These are phyloP conservation scores for Gallinago nigripennis DNA, from an alignment of 2,797 vertebrate species.

Conservation along the genomic window DNA sequence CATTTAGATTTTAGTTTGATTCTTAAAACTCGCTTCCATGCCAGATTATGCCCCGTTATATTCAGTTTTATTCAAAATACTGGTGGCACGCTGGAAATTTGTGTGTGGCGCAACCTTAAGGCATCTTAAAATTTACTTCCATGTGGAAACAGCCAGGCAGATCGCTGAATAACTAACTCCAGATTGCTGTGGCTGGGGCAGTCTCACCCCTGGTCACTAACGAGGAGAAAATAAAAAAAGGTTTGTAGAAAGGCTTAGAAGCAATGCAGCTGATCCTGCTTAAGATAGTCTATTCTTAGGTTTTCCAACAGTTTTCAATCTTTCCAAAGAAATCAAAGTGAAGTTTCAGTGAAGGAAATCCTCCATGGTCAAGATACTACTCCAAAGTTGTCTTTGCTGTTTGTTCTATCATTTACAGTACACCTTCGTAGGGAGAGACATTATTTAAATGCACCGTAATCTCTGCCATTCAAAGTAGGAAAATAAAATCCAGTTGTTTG, in stretches of 20 bases:
- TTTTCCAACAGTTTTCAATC: neutral
- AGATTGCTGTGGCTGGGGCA: neutral
- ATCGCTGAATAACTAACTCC: neutral
- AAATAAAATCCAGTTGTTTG: neutral
- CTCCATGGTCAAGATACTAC: fast-evolving
- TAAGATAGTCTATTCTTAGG: neutral
- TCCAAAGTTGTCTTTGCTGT: neutral
- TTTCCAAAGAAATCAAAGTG: neutral
- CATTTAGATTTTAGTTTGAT: neutral
- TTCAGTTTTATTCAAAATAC: neutral
- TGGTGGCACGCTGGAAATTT: neutral
- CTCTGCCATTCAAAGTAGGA: neutral
- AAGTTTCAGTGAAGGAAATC: too few species aligned
- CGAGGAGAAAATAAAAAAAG: neutral
- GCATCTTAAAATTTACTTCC: neutral
- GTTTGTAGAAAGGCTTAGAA: neutral
- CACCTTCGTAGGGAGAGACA: neutral
- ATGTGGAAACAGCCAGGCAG: fast-evolving
- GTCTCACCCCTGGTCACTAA: neutral
- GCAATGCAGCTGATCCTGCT: neutral
- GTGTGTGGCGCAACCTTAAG: fast-evolving
- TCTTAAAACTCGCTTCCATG: neutral
- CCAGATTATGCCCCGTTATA: neutral
- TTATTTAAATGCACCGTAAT: neutral
- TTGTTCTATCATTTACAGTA: neutral